These are phyloP conservation scores for Odontamblyopus rebecca DNA, from an alignment of 2,797 vertebrate genomes.

Conservation along the genomic window DNA sequence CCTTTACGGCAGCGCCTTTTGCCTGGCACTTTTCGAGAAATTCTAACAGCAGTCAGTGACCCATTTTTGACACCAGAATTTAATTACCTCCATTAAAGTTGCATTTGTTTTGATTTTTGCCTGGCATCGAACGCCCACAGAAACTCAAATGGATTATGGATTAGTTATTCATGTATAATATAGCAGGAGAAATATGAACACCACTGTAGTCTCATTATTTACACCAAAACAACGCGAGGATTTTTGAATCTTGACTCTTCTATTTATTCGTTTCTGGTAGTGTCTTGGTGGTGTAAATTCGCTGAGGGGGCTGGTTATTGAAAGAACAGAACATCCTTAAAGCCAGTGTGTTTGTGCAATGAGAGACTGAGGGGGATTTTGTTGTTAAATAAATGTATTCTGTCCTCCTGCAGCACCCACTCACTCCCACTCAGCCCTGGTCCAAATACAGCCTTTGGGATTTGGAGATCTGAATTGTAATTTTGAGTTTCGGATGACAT, in stretches of 20 bases:
- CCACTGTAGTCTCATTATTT: background rate
- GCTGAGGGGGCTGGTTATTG: background rate
- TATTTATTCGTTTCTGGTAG: background rate
- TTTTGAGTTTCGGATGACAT: background rate
- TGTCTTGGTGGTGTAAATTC: background rate
- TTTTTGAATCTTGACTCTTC: background rate
- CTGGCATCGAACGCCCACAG: background rate
- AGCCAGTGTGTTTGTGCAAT: background rate
- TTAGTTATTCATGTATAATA: background rate
- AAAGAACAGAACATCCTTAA: slow-evolving; percentile 8
- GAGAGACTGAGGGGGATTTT: slow-evolving; percentile 12
- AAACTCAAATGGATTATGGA: background rate
- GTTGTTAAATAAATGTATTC: slow-evolving; percentile 17
- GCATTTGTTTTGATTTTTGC: background rate
- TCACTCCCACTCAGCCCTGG: slow-evolving; percentile 5
- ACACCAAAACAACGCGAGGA: background rate
- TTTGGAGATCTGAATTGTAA: background rate
- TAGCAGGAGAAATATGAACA: background rate
- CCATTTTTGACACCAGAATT: too few species aligned
- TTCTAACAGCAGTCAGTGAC: too few species aligned
- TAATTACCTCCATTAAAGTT: too few species aligned
- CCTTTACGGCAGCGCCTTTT: too few species aligned
- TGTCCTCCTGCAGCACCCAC: slow-evolving; percentile 7
- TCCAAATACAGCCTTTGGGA: slow-evolving; percentile 4
- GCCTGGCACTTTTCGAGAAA: too few species aligned